phyloP scores from a whole-genome alignment of 1,140 invertebrate species.

The Anastrepha obliqua region DNA sequence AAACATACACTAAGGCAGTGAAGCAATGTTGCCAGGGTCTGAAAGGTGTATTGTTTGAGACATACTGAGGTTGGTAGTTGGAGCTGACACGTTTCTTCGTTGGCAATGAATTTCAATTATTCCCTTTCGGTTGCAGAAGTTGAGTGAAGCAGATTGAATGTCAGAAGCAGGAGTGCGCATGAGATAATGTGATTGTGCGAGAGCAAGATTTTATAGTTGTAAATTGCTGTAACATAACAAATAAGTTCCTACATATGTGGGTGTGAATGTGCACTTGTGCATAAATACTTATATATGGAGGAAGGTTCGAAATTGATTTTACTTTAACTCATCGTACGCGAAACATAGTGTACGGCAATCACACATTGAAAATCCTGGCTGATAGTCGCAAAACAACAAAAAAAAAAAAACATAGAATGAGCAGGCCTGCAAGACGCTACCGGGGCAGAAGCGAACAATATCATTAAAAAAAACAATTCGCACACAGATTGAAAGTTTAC shows the following conservation, averaged over 20 bases:
- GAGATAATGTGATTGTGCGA: background rate
- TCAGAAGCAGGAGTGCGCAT: background rate
- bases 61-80: background rate
- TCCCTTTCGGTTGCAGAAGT: background rate
- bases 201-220: background rate
- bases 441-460: background rate
- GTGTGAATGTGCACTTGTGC: background rate
- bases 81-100: background rate
- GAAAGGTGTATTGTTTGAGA: background rate
- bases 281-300: background rate
- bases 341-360: too few relatives aligned
- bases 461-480: background rate
- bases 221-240: constrained; percentile 4
- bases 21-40: background rate
- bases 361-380: background rate
- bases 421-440: background rate
- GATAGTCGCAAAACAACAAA: background rate
- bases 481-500: constrained; percentile 2
- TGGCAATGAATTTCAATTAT: constrained; percentile 16
- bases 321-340: background rate
- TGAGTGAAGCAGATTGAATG: background rate
- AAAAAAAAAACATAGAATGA: background rate
- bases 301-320: constrained; percentile 9
- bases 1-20: background rate
- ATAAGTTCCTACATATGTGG: background rate